Conservation (phyloP, 2,113 vertebrate species). For the Edolisoma coerulescens region DNA sequence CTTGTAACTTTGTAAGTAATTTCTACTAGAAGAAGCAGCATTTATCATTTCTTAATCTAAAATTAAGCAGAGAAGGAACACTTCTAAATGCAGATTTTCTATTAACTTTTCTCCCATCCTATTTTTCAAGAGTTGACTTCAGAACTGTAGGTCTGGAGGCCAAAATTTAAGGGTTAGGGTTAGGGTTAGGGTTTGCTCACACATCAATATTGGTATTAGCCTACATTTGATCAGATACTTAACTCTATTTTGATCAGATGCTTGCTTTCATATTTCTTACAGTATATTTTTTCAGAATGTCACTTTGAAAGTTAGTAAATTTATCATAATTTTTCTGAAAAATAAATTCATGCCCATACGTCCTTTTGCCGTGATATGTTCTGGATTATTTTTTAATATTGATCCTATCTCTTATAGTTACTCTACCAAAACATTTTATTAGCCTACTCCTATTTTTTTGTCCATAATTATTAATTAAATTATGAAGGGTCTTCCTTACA, state of each 20-base stretch:
- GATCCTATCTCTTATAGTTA: not conserved
- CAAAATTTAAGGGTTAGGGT: not conserved
- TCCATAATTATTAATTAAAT: not conserved
- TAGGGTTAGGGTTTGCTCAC: too few relatives aligned
- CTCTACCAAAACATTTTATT: not conserved
- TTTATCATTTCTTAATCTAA: not conserved
- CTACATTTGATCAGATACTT: not conserved
- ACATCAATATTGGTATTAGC: not conserved
- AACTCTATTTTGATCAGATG: not conserved
- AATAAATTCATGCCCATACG: not conserved
- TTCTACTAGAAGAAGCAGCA: not conserved
- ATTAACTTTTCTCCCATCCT: not conserved
- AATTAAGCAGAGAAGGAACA: not conserved
- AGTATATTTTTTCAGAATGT: not conserved
- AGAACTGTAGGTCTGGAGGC: not conserved
- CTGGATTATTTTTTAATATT: not conserved
- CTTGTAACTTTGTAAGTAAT: not conserved
- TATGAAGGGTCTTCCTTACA: not conserved
- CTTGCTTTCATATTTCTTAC: not conserved
- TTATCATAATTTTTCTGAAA: not conserved
- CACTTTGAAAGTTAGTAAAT: not conserved
- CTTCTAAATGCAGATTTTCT: not conserved
- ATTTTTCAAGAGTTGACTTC: not conserved
- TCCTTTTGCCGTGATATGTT: not conserved
- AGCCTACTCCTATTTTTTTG: not conserved